Evolutionary conservation across 1,140 invertebrate genomes (phyloP).

Genomic region (Bombus haemorrhoidalis): DNA sequence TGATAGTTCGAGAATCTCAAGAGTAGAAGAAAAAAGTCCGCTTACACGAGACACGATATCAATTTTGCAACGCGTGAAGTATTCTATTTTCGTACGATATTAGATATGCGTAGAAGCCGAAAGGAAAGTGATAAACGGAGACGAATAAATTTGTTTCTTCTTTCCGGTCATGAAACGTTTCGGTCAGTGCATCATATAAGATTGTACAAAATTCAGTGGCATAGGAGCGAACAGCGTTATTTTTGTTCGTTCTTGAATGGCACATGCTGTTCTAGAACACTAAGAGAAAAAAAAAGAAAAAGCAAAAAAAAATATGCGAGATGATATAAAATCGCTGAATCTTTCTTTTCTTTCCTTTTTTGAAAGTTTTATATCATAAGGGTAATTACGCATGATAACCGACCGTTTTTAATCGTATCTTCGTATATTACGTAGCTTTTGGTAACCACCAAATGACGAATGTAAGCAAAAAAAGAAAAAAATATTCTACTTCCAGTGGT

Average conservation of each 20-base stretch:
- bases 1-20: background rate
- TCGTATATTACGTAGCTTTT: constrained; percentile 55
- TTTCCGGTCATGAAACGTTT: background rate
- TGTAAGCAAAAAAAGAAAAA: background rate
- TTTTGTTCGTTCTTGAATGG: constrained; percentile 13
- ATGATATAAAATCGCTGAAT: constrained; percentile 27
- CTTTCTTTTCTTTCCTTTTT: constrained; percentile 29
- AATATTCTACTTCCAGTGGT: constrained; percentile 41
- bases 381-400: constrained; percentile 50
- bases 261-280: constrained; percentile 10
- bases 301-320: background rate
- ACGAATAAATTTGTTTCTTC: background rate
- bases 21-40: background rate
- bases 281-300: background rate
- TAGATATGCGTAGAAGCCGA: background rate
- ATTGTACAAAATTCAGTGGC: constrained; percentile 39
- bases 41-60: background rate
- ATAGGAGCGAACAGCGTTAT: constrained; percentile 7
- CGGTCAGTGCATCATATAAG: background rate
- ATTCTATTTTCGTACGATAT: constrained; percentile 24
- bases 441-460: constrained; percentile 39
- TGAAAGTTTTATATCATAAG: constrained; percentile 40
- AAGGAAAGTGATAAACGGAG: background rate
- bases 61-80: constrained; percentile 12
- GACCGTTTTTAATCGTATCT: constrained; percentile 54